Percentiles rank a stretch among this genome's conserved stretches.
These are phyloP conservation scores for Sycobia sp. DNA, from an alignment of 1,140 invertebrate genomes.

Conservation along the genomic window DNA sequence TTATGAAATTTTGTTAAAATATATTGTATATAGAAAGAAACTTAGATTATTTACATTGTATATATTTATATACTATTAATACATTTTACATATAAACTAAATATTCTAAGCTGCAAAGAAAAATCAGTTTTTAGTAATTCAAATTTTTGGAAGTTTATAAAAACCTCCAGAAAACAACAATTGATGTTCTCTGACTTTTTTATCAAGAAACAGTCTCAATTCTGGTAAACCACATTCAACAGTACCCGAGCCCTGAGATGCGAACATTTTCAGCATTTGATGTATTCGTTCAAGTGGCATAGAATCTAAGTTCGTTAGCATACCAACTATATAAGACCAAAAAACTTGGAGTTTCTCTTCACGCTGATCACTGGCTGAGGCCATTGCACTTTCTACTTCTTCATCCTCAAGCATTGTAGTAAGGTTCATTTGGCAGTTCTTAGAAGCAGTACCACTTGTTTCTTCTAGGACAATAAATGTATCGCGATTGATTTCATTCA, in stretches of 20 bases:
- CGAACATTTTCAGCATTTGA: slow-evolving; percentile 97
- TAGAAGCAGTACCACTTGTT: slow-evolving; percentile 52
- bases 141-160: slow-evolving; percentile 82
- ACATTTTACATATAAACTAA: too few relatives aligned
- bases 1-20: too few relatives aligned
- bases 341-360: slow-evolving; percentile 94
- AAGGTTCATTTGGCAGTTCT: slow-evolving; percentile 36
- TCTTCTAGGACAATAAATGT: slow-evolving; percentile 82
- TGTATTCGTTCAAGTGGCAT: slow-evolving; percentile 92
- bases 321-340: slow-evolving; percentile 96
- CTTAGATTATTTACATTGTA: too few relatives aligned
- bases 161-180: slow-evolving; percentile 83
- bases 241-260: slow-evolving; percentile 80
- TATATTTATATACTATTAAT: too few relatives aligned
- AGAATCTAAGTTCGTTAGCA: slow-evolving; percentile 94
- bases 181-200: slow-evolving; percentile 89
- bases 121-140: too few relatives aligned
- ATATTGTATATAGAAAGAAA: too few relatives aligned
- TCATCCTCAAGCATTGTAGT: slow-evolving; percentile 80
- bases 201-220: slow-evolving; percentile 86
- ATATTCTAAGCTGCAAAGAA: too few relatives aligned
- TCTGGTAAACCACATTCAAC: slow-evolving; percentile 89
- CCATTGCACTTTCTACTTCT: slow-evolving; percentile 90
- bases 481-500: slow-evolving; percentile 77
- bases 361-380: slow-evolving; percentile 88